Evolutionary conservation across 2,113 vertebrate genomes (phyloP).

Genomic region (Oncorhynchus clarkii): DNA sequence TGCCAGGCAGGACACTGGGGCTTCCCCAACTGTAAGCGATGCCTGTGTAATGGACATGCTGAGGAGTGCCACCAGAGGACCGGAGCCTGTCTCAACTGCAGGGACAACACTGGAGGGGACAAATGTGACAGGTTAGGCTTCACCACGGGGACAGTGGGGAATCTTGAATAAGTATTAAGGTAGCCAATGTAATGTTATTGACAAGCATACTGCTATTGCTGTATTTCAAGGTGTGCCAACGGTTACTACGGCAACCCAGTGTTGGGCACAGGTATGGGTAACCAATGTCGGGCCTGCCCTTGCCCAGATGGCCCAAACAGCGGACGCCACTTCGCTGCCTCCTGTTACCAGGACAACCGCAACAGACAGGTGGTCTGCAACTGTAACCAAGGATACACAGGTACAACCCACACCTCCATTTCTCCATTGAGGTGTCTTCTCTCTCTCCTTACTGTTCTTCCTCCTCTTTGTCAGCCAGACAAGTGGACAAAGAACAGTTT

Average conservation of each 20-base stretch:
- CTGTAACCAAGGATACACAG: conserved; percentile 91
- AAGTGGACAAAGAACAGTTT: not conserved
- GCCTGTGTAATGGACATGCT: conserved; percentile 85
- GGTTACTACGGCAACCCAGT: conserved; percentile 89
- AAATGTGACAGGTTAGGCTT: not conserved
- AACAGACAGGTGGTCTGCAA: conserved; percentile 86
- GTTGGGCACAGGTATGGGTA: conserved; percentile 76
- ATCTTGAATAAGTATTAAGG: not conserved
- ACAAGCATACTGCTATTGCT: not conserved
- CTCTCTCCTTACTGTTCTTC: not conserved
- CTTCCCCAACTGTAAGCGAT: conserved; percentile 85
- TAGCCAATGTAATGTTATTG: not conserved
- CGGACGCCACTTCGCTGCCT: conserved; percentile 84
- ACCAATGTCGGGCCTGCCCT: conserved; percentile 85
- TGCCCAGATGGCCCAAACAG: conserved; percentile 89
- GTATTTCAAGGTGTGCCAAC: conserved; percentile 75
- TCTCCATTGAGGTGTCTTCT: not conserved
- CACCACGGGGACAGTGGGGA: not conserved
- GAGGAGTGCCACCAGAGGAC: conserved; percentile 82
- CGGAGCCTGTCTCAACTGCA: conserved; percentile 84
- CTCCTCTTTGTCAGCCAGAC: not conserved
- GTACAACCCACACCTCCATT: conserved; percentile 57
- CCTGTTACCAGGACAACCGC: conserved; percentile 89
- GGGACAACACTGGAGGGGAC: conserved; percentile 75
- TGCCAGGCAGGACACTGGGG: conserved; percentile 93